phyloP scores from a whole-genome alignment of 1,140 invertebrate genomes.

The Lordiphosa mommai region DNA sequence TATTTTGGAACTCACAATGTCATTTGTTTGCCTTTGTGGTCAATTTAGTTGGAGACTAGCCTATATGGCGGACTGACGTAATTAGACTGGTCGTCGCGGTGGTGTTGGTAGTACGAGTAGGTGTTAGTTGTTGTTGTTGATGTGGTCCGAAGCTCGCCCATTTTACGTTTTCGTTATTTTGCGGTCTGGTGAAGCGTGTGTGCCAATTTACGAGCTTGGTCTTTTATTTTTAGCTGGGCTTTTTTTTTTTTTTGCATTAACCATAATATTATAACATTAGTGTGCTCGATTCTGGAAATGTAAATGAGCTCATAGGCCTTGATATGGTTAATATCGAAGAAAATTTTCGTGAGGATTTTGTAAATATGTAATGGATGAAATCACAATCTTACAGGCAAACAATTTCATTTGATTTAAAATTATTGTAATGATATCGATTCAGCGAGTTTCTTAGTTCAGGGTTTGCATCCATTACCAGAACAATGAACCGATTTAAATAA shows the following conservation, averaged over 20 bases:
- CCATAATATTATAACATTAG: slow-evolving; percentile 43
- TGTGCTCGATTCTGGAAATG: slow-evolving; percentile 43
- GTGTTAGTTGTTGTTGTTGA: slow-evolving; percentile 35
- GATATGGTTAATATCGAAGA: neutral
- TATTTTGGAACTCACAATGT: slow-evolving; percentile 40
- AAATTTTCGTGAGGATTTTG: neutral
- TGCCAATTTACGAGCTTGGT: slow-evolving; percentile 68
- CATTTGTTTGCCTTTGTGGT: slow-evolving; percentile 42
- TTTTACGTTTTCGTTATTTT: slow-evolving; percentile 41
- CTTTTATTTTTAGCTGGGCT: slow-evolving; percentile 63
- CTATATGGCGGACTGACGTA: slow-evolving; percentile 55
- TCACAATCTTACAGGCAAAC: no score
- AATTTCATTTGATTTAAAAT: no score
- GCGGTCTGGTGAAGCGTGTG: slow-evolving; percentile 71
- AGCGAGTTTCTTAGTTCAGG: no score
- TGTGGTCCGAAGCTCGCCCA: slow-evolving; percentile 52
- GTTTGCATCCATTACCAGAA: no score
- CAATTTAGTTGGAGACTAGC: slow-evolving; percentile 25
- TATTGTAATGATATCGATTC: no score
- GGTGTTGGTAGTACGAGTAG: slow-evolving; percentile 17
- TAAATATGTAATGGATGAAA: neutral
- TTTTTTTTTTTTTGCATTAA: slow-evolving; percentile 38
- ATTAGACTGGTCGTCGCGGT: slow-evolving; percentile 37
- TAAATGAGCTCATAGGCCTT: slow-evolving; percentile 30
- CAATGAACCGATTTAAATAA: no score